Percentiles rank a stretch among this genome's conserved stretches.
These are phyloP conservation scores for Montipora efflorescens DNA, from an alignment of 64 coral and sea anemone species.

Conservation along the genomic window DNA sequence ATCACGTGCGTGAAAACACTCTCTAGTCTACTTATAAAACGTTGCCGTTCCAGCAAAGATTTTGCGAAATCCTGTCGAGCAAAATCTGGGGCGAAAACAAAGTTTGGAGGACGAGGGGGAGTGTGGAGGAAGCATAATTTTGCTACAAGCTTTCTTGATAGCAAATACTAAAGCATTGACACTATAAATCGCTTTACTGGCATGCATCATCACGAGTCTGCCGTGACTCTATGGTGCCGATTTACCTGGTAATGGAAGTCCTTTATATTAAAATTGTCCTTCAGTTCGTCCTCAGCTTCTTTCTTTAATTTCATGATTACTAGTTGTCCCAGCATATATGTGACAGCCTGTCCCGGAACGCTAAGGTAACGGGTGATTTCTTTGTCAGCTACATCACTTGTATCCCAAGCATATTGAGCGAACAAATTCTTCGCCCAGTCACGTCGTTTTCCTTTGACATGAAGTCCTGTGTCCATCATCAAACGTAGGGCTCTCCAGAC, in stretches of 20 bases:
- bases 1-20: no score
- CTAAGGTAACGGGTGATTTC: slow-evolving; percentile 74
- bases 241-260: slow-evolving; percentile 75
- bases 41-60: no score
- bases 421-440: slow-evolving; percentile 48
- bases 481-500: slow-evolving; percentile 53
- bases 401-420: slow-evolving; percentile 62
- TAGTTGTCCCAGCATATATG: slow-evolving; percentile 65
- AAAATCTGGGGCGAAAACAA: no score
- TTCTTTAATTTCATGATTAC: slow-evolving; percentile 29
- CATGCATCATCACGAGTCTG: no score
- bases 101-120: no score
- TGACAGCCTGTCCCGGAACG: slow-evolving; percentile 62
- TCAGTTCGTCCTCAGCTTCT: slow-evolving; percentile 5
- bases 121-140: no score
- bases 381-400: slow-evolving; percentile 60
- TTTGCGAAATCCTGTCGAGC: no score
- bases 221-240: no score
- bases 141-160: no score
- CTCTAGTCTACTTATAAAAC: no score
- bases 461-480: slow-evolving; percentile 75
- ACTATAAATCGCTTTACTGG: no score
- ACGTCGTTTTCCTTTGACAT: slow-evolving; percentile 28
- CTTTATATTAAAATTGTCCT: slow-evolving; percentile 27
- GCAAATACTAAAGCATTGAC: no score